A percentile compares a stretch with the other conserved stretches of the same genome.
These are phyloP conservation scores for Labrus mixtus DNA, from an alignment of 2,113 vertebrate species.

Conservation along the genomic window DNA sequence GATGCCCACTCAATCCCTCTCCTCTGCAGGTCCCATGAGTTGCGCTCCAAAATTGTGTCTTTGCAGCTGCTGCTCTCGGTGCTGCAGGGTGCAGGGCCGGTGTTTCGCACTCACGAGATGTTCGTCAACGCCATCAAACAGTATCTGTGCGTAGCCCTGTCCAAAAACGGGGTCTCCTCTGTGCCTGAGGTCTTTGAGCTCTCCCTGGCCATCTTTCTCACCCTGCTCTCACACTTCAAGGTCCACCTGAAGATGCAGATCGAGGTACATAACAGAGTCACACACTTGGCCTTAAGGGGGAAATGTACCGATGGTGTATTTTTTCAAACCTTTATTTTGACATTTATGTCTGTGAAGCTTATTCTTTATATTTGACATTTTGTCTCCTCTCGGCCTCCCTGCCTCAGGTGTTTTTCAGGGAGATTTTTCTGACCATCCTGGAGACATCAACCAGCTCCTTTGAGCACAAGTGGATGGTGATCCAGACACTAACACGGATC, in stretches of 20 bases:
- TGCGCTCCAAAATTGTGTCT: conserved; percentile 96
- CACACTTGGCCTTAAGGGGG: neutral
- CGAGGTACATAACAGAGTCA: conserved; percentile 84
- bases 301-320: neutral
- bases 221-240: conserved; percentile 96
- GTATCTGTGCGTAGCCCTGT: conserved; percentile 96
- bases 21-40: conserved; percentile 91
- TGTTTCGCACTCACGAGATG: conserved; percentile 98
- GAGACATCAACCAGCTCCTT: conserved; percentile 98
- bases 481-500: conserved; percentile 97
- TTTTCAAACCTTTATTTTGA: neutral
- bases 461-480: conserved; percentile 99
- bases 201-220: conserved; percentile 98
- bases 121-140: conserved; percentile 99
- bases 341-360: neutral
- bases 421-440: conserved; percentile 98
- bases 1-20: neutral
- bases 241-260: conserved; percentile 99
- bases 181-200: conserved; percentile 98
- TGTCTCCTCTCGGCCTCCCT: neutral
- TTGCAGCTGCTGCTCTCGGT: conserved; percentile 96
- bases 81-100: conserved; percentile 93
- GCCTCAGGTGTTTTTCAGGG: conserved; percentile 95
- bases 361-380: neutral
- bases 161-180: conserved; percentile 97